A percentile compares a stretch with the other conserved stretches of the same genome.
These are phyloP conservation scores for Chiridota heheva DNA, from an alignment of 35 echinoderm and acorn worm species.

Conservation along the genomic window DNA sequence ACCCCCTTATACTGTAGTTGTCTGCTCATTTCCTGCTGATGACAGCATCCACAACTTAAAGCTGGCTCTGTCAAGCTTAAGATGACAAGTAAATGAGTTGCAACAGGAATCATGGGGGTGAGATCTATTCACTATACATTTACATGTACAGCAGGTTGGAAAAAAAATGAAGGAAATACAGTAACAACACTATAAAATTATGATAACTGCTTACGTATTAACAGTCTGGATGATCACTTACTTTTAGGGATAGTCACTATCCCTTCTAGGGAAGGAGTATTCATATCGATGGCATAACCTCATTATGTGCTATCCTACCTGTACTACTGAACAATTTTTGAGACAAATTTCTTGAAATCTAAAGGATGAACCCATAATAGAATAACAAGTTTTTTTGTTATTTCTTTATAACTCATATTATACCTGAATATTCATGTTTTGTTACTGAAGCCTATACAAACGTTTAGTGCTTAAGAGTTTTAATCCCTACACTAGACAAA, in stretches of 20 bases:
- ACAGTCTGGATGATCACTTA: no score
- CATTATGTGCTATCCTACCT: no score
- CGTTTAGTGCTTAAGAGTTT: no score
- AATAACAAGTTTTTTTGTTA: no score
- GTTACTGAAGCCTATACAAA: no score
- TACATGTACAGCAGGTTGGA: neutral
- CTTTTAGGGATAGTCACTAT: neutral
- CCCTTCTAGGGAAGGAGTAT: neutral
- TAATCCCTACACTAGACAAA: no score
- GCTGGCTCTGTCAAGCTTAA: neutral
- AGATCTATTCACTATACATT: neutral
- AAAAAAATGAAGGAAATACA: neutral
- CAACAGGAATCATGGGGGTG: conserved; percentile 31
- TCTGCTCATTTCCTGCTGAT: conserved; percentile 10
- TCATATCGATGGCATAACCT: neutral
- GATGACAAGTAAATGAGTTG: conserved; percentile 16
- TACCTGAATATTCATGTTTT: no score
- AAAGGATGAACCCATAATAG: no score
- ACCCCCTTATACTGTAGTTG: conserved; percentile 22
- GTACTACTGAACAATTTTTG: no score
- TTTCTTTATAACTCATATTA: no score
- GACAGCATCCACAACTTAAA: conserved; percentile 13
- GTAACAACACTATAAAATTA: neutral
- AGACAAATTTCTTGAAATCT: no score
- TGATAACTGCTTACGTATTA: no score